Conservation (phyloP, 2,113 vertebrate species). For the Naja naja region DNA sequence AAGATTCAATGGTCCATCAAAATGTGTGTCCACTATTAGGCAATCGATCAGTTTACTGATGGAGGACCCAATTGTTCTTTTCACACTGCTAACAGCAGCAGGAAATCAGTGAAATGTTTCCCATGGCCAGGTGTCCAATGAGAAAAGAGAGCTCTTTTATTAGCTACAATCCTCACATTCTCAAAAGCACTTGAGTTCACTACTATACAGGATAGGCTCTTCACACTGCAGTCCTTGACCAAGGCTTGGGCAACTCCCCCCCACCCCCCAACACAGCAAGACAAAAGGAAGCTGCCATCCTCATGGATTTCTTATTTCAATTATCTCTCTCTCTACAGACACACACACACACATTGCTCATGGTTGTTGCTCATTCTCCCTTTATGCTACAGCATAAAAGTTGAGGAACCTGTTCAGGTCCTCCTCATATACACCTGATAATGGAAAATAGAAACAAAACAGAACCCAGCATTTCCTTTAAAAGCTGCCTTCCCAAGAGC, state of each 20-base stretch:
- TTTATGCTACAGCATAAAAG: background rate
- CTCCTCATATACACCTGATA: background rate
- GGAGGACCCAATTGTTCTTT: background rate
- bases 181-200: background rate
- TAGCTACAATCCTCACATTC: background rate
- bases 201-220: background rate
- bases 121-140: background rate
- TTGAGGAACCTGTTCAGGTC: background rate
- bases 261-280: background rate
- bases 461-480: background rate
- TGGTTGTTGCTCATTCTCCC: background rate
- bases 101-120: background rate
- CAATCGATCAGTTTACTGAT: background rate
- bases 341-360: background rate
- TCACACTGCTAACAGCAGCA: background rate
- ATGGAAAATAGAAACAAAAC: background rate
- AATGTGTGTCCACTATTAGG: background rate
- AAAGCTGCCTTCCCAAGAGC: background rate
- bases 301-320: background rate
- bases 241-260: background rate
- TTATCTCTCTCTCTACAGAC: background rate
- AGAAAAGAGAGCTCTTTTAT: background rate
- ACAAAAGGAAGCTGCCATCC: background rate
- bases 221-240: background rate
- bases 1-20: background rate